Base-by-base conservation (phyloP, 2,113 vertebrate species). In the Zingel zingel region DNA sequence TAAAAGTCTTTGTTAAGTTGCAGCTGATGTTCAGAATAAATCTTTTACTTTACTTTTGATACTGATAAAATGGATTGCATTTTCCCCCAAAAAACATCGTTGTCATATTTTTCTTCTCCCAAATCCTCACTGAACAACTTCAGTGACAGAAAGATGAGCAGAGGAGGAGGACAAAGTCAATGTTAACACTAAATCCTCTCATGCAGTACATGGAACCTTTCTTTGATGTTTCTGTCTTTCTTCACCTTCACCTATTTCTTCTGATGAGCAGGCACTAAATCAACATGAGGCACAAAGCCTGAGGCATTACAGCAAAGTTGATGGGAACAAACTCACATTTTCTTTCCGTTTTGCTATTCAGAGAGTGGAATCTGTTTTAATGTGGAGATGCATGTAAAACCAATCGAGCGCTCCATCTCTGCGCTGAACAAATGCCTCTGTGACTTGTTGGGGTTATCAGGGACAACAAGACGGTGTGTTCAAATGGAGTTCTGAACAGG, bases 391-490 rank as follows among this genome's bases (percentile, higher is more conserved):
- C 50, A 15, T 66, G 48, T 79, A 65, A 81, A 81, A 64, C 48
- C 77, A 48, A 59, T 81, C 50, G 23, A 68, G 68, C 43, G 18
- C 18, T 75, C 6, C 6, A 1, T 77, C 71, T 63, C 74, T 25
- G 7, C 19, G 48, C 39, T 3, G 58, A 68, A 74, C 79, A 68
- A 74, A 82, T 76, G 70, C 76, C 67, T 77, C 25, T 0, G 56
- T 85, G 50, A 88, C 75, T 18, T 13, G 6, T 25, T 4, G 43
- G 39, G 61, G 77, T 87, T 86, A 67, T 67, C 54, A 18, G 57
- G 81, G 79, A 78, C 72, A 71, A 77, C 66, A 2, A 51, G 72
- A 19, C 69, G 59, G 25, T 65, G 63, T 48, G 77, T 68, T 81
- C 74, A 69, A 69, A 36, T 61, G 53, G 67, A 13, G 18, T 54